These are phyloP conservation scores for Carapus acus DNA, from an alignment of 2,797 vertebrate genomes.

Conservation along the genomic window DNA sequence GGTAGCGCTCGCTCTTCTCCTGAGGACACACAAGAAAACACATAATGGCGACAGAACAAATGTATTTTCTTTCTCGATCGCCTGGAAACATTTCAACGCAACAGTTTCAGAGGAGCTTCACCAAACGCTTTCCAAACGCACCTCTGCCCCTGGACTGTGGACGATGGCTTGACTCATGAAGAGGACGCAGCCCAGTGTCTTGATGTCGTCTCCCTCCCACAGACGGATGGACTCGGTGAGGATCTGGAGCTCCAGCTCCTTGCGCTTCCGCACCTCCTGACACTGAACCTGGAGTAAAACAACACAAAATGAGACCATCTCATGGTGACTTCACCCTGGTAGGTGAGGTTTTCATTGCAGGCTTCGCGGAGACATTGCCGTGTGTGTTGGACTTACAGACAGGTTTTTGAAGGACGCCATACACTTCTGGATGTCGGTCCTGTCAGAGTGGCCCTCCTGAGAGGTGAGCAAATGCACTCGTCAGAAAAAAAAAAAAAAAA, in stretches of 20 bases:
- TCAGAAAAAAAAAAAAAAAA: background rate
- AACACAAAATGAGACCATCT: too few relatives aligned
- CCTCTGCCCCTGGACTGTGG: constrained; percentile 90
- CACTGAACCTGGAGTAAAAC: constrained; percentile 79
- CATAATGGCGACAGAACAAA: too few relatives aligned
- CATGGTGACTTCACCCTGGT: too few relatives aligned
- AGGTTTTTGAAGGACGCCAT: constrained; percentile 92
- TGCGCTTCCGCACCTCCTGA: constrained; percentile 94
- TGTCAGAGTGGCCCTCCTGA: constrained; percentile 89
- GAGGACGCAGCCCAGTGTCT: constrained; percentile 84
- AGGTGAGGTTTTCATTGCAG: too few relatives aligned
- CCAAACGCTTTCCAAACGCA: constrained; percentile 54
- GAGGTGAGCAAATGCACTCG: constrained; percentile 7
- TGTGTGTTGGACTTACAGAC: constrained; percentile 77
- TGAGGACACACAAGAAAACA: constrained; percentile 40
- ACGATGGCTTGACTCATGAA: constrained; percentile 97
- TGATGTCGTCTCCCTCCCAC: constrained; percentile 97
- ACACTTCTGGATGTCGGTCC: constrained; percentile 91
- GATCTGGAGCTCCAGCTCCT: constrained; percentile 96
- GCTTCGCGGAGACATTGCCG: background rate
- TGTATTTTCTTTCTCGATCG: too few relatives aligned
- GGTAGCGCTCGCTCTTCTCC: constrained; percentile 97
- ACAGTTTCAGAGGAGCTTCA: too few relatives aligned
- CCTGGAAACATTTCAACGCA: too few relatives aligned
- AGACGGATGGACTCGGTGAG: constrained; percentile 90